Percentiles rank a stretch among this genome's conserved stretches.
Conservation (phyloP, 2,888 invertebrate species). For the Teinopalpus imperialis region DNA sequence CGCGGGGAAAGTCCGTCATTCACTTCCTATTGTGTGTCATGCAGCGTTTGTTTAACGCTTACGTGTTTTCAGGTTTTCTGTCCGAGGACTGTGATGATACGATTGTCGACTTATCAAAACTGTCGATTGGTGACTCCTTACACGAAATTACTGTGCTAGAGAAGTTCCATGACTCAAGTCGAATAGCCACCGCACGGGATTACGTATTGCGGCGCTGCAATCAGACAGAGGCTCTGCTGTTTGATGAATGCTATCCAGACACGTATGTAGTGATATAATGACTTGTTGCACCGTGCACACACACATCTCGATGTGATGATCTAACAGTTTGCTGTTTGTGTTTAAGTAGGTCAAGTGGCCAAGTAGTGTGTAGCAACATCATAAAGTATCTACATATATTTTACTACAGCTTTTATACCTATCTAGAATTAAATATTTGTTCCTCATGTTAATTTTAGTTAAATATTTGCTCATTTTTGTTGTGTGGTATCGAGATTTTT, state of each 20-base stretch:
- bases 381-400: too few relatives aligned
- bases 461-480: too few relatives aligned
- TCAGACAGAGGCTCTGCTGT: slow-evolving; percentile 83
- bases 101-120: slow-evolving; percentile 76
- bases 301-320: too few relatives aligned
- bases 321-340: too few relatives aligned
- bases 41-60: slow-evolving; percentile 38
- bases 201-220: slow-evolving; percentile 85
- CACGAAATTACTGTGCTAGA: slow-evolving; percentile 71
- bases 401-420: too few relatives aligned
- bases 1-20: slow-evolving; percentile 70
- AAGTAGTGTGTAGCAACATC: too few relatives aligned
- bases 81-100: slow-evolving; percentile 82
- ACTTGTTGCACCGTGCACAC: too few relatives aligned
- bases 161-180: slow-evolving; percentile 64
- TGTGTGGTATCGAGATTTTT: too few relatives aligned
- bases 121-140: slow-evolving; percentile 72
- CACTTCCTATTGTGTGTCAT: slow-evolving; percentile 73
- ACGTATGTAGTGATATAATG: slow-evolving; percentile 81
- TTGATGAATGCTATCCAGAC: slow-evolving; percentile 85
- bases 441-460: too few relatives aligned
- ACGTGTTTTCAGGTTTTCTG: slow-evolving; percentile 71
- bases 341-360: too few relatives aligned
- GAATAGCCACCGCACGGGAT: slow-evolving; percentile 64
- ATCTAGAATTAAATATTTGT: too few relatives aligned